These are phyloP conservation scores for Zosterops hypoxanthus DNA, from an alignment of 2,113 vertebrate genomes.

Conservation along the genomic window DNA sequence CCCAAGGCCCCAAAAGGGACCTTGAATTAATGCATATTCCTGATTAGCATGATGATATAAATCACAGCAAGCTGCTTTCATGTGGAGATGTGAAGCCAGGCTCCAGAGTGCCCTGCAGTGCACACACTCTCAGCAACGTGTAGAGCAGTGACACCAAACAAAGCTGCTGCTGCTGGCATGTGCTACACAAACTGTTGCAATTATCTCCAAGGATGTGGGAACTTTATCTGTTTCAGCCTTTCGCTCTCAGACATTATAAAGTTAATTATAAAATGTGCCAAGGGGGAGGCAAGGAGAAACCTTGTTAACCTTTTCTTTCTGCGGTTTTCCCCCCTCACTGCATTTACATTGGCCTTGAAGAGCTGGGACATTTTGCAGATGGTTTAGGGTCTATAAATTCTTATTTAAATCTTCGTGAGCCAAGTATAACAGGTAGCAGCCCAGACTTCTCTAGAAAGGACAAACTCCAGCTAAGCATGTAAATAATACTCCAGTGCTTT, in stretches of 20 bases:
- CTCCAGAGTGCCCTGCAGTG: neutral
- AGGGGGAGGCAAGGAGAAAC: neutral
- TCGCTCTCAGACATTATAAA: neutral
- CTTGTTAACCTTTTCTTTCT: slow-evolving; percentile 55
- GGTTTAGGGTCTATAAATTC: slow-evolving; percentile 68
- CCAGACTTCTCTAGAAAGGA: slow-evolving; percentile 72
- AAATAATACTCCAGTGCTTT: slow-evolving; percentile 59
- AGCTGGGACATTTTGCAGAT: slow-evolving; percentile 64
- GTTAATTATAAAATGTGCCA: slow-evolving; percentile 3
- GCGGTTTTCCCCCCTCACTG: neutral
- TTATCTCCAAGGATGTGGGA: neutral
- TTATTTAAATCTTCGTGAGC: slow-evolving; percentile 65
- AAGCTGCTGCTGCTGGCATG: neutral
- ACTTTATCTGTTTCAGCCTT: neutral
- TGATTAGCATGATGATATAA: neutral
- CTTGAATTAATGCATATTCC: neutral
- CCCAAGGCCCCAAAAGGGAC: neutral
- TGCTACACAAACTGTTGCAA: neutral
- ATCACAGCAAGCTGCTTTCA: slow-evolving; percentile 2
- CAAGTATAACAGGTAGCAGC: slow-evolving; percentile 72
- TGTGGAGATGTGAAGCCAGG: neutral
- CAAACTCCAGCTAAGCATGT: slow-evolving; percentile 65
- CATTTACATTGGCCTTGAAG: slow-evolving; percentile 66
- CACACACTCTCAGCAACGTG: neutral
- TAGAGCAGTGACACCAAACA: neutral